Evolutionary conservation across 2,888 invertebrate species (phyloP), one percentile per base, ranked within the genome.

Genomic region (Eudasyphora cyanicolor): DNA sequence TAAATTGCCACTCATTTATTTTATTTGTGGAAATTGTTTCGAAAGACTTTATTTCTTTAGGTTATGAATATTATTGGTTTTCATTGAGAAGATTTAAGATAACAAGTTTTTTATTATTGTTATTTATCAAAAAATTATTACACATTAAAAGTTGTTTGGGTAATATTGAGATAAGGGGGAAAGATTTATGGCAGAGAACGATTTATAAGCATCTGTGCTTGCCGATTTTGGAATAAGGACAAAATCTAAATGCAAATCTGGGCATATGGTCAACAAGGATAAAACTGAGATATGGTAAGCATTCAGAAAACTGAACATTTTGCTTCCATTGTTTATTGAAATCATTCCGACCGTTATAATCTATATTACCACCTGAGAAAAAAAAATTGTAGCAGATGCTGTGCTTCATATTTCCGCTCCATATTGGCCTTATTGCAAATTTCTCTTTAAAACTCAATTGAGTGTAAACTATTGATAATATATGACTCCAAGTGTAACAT

Each of bases 1-100:
- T 84, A 84, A 84, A 84, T 84, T 84, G 81, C 78, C 78, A 35
- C 75, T 81, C 81, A 84, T 81, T 81, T 76, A 81, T 84, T 84
- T 81, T 27, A 77, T 60, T 76, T 78, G 14, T 4, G 67, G 24
- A 42, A 24, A 42, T 67, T 42, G 21, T 67, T 67, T 19, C 19
- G 17, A 6, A n/a, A n/a, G 19, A 60, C 8, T 60, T 29, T 60
- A 24, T 60, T 29, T 12, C n/a, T n/a, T 3, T 45, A 6, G 7
- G 3, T 62, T 64, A n/a, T 35, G 67, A 14, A 38, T 42, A 67
- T 67, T 67, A 35, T 21, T 64, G 64, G 19, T 38, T 64, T 64
- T 32, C 32, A 17, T 27, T n/a, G 19, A 5, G 12, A 19, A n/a
- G 57, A 57, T 57, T 57, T 57, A n/a, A 38, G 67, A 67, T 67